Percentiles rank a stretch among this genome's conserved stretches.
Conservation (phyloP, 2,888 invertebrate species). For the Ectobius pallidus region DNA sequence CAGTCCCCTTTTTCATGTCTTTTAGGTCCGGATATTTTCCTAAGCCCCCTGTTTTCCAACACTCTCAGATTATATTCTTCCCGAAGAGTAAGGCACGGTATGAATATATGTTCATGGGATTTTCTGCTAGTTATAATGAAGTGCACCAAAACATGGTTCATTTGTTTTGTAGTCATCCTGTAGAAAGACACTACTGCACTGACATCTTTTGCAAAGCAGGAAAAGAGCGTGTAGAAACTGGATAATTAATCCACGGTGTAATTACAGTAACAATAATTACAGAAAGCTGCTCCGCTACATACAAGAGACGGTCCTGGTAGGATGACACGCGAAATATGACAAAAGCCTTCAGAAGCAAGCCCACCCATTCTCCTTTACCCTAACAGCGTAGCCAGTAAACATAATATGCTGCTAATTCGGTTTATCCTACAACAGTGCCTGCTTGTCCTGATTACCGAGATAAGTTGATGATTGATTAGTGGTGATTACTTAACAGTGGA, state of each 20-base stretch:
- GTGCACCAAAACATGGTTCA: too few species aligned
- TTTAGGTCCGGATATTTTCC: too few species aligned
- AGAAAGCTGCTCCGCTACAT: constrained; percentile 13
- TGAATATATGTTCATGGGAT: too few species aligned
- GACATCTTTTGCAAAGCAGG: constrained; percentile 29
- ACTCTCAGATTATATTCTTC: too few species aligned
- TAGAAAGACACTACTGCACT: constrained; percentile 14
- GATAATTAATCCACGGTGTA: constrained; percentile 32
- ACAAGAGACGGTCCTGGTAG: constrained; percentile 5
- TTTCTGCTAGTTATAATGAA: too few species aligned
- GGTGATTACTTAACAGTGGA: too few species aligned
- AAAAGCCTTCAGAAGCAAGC: constrained; percentile 31
- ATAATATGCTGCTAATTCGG: constrained; percentile 7
- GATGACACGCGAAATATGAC: constrained; percentile 32
- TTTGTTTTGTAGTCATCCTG: constrained; percentile 8
- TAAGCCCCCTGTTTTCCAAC: too few species aligned
- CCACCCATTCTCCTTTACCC: constrained; percentile 1
- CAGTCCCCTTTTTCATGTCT: too few species aligned
- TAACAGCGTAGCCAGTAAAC: not conserved
- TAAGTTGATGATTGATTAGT: too few species aligned
- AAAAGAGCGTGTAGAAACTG: constrained; percentile 31
- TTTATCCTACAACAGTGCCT: too few species aligned
- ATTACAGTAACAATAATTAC: constrained; percentile 32
- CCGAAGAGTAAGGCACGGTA: too few species aligned
- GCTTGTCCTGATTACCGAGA: too few species aligned